These are phyloP conservation scores for Percopsis transmontana DNA, from an alignment of 2,113 vertebrate genomes.

Conservation along the genomic window DNA sequence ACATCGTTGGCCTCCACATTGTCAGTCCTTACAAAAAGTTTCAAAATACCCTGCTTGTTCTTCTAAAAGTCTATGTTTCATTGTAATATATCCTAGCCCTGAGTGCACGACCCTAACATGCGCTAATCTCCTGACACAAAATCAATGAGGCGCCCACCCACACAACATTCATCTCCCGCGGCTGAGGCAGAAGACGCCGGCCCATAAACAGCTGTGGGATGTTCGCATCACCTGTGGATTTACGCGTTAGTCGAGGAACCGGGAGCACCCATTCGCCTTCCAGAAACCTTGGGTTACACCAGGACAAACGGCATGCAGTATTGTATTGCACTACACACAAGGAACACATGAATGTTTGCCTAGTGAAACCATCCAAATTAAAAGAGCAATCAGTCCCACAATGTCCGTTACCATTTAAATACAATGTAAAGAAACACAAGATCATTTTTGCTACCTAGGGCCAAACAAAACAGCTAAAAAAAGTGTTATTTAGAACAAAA, in stretches of 20 bases:
- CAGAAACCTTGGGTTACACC: neutral
- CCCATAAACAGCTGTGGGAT: constrained; percentile 59
- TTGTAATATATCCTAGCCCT: constrained; percentile 54
- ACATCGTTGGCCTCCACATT: too few species aligned
- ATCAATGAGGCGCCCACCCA: constrained; percentile 69
- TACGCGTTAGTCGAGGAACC: constrained; percentile 49
- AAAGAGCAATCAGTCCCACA: neutral
- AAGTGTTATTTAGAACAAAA: neutral
- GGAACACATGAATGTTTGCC: too few species aligned
- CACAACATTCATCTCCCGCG: constrained; percentile 45
- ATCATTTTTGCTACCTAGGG: neutral
- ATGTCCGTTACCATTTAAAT: too few species aligned
- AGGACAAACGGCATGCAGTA: constrained; percentile 6
- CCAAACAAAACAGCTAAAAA: neutral
- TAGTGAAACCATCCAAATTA: too few species aligned
- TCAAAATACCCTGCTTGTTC: neutral
- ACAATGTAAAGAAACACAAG: neutral
- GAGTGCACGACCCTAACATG: constrained; percentile 50
- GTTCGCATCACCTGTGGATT: constrained; percentile 62
- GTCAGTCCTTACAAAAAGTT: too few species aligned
- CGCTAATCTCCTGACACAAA: constrained; percentile 67
- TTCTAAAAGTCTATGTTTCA: constrained; percentile 40
- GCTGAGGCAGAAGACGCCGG: constrained; percentile 42
- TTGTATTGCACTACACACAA: neutral
- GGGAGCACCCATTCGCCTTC: constrained; percentile 24